Conservation (phyloP, 2,113 vertebrate species). For the Hemicordylus capensis region DNA sequence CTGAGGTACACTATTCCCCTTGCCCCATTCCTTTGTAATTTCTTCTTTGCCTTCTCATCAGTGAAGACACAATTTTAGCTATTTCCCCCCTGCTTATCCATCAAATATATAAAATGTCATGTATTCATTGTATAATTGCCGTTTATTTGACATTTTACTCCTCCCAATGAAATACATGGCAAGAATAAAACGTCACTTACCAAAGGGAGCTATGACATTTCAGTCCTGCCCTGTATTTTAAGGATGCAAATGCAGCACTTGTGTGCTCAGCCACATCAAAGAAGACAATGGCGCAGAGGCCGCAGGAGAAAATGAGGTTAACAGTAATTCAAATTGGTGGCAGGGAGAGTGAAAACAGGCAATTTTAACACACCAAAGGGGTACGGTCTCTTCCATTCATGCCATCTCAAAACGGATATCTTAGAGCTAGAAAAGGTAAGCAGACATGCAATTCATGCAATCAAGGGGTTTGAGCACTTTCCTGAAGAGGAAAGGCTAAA, state of each 20-base stretch:
- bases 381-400: background rate
- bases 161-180: conserved; percentile 47
- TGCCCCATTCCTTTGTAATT: background rate
- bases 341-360: background rate
- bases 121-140: conserved; percentile 49
- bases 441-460: background rate
- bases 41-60: conserved; percentile 9
- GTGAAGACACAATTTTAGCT: conserved; percentile 29
- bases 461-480: background rate
- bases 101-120: conserved; percentile 48
- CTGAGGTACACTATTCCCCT: conserved; percentile 10
- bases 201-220: conserved; percentile 52
- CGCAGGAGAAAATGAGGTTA: background rate
- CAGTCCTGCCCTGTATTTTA: conserved; percentile 40
- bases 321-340: conserved; percentile 11
- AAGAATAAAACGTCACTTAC: conserved; percentile 38
- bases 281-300: conserved; percentile 7
- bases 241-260: conserved; percentile 30
- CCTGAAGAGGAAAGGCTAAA: background rate
- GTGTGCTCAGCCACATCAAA: background rate
- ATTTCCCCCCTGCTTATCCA: conserved; percentile 24
- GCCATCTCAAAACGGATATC: background rate
- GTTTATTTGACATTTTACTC: conserved; percentile 55
- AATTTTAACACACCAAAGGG: background rate
- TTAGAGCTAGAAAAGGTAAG: background rate